These are phyloP conservation scores for Porites rus DNA, from an alignment of 92 coral and sea anemone species.

Conservation along the genomic window DNA sequence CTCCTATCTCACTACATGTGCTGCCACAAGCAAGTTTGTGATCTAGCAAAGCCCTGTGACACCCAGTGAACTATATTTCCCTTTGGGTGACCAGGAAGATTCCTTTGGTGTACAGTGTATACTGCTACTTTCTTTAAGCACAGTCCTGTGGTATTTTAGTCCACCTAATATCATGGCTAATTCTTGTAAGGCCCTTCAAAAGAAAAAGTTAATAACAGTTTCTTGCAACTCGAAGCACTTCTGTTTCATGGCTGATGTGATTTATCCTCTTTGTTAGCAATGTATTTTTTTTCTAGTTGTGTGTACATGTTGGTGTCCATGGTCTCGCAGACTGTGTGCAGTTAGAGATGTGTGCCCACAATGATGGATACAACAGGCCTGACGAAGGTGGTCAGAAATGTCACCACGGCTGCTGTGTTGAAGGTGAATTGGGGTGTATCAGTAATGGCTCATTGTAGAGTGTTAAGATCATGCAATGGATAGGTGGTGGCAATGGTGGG, in stretches of 20 bases:
- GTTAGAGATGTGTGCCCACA: conserved; percentile 88
- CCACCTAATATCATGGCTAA: too few species aligned
- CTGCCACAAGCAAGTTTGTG: too few species aligned
- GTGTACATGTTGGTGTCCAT: conserved; percentile 97
- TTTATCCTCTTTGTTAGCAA: not conserved
- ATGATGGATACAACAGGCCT: conserved; percentile 71
- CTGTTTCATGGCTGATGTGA: not conserved
- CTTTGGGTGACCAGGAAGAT: too few species aligned
- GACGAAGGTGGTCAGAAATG: conserved; percentile 76
- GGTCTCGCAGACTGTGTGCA: conserved; percentile 73
- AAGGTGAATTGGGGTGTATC: conserved; percentile 15
- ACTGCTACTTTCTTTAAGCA: too few species aligned
- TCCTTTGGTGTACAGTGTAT: too few species aligned
- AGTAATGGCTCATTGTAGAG: not conserved
- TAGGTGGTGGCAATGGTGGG: not conserved
- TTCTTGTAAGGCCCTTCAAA: too few species aligned
- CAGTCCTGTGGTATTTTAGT: too few species aligned
- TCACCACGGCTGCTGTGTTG: conserved; percentile 71
- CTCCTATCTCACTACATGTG: too few species aligned
- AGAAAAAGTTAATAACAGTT: too few species aligned
- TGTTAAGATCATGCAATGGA: not conserved
- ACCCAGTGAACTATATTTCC: too few species aligned
- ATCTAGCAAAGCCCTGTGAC: too few species aligned
- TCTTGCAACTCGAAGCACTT: not conserved
- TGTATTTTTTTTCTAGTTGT: conserved; percentile 58